Conservation (phyloP, 2,888 invertebrate genomes). For the Perdita meconis region DNA sequence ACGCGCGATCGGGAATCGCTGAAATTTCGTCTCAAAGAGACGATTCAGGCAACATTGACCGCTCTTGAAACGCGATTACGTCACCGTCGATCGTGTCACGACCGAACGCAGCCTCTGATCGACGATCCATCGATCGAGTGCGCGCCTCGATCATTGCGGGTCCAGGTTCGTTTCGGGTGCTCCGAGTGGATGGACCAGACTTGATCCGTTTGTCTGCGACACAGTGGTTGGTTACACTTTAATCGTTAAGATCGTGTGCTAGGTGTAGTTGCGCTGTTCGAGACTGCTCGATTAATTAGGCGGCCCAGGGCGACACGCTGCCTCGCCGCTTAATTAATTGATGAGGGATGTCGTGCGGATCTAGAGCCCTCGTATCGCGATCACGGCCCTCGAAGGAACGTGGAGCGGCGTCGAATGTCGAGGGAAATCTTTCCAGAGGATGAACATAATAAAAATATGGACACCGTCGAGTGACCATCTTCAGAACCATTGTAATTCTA, state of each 20-base stretch:
- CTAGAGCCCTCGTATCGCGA: slow-evolving; percentile 20
- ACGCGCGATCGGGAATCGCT: background rate
- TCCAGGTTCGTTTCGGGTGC: slow-evolving; percentile 20
- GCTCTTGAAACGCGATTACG: slow-evolving; percentile 46
- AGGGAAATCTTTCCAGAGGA: slow-evolving; percentile 8
- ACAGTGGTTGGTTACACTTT: slow-evolving; percentile 63
- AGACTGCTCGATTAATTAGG: slow-evolving; percentile 72
- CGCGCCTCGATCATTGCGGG: slow-evolving; percentile 8
- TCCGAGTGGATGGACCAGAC: slow-evolving; percentile 41
- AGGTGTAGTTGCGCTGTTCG: slow-evolving; percentile 78
- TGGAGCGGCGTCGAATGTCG: slow-evolving; percentile 10
- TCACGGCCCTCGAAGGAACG: background rate
- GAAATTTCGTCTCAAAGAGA: slow-evolving; percentile 11
- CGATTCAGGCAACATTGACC: slow-evolving; percentile 44
- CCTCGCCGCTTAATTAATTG: slow-evolving; percentile 64
- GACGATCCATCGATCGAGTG: slow-evolving; percentile 51
- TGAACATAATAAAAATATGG: background rate
- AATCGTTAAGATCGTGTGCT: slow-evolving; percentile 77
- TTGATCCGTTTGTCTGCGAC: slow-evolving; percentile 59
- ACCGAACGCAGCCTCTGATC: slow-evolving; percentile 31
- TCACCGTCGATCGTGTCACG: slow-evolving; percentile 48
- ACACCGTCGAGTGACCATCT: too few relatives aligned
- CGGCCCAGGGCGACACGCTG: slow-evolving; percentile 54
- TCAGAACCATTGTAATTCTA: too few relatives aligned
- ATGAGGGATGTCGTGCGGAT: slow-evolving; percentile 39